phyloP scores from a whole-genome alignment of 2,797 vertebrate genomes.

The Eurystomus glaucurus region DNA sequence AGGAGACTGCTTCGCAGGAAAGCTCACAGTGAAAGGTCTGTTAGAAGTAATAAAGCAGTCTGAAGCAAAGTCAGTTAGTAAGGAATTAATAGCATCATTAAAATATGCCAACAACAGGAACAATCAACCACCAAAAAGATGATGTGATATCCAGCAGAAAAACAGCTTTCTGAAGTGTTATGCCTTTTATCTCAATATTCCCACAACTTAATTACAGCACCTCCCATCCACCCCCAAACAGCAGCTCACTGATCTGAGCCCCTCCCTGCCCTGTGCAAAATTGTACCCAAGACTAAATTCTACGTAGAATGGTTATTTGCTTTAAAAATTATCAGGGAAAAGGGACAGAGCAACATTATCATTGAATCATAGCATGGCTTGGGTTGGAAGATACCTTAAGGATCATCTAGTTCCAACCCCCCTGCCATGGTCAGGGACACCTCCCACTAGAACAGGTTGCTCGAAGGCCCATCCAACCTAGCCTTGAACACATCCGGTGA shows the following conservation, averaged over 20 bases:
- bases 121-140: accelerated
- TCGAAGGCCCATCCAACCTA: too few species aligned
- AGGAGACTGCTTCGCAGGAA: background rate
- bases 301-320: background rate
- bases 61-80: background rate
- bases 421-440: too few species aligned
- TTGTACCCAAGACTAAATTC: background rate
- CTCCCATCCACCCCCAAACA: background rate
- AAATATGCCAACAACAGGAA: background rate
- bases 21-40: background rate
- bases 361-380: too few species aligned
- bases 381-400: too few species aligned
- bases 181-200: background rate
- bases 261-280: background rate
- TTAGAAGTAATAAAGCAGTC: background rate
- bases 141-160: accelerated
- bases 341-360: background rate
- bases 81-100: background rate
- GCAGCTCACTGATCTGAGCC: background rate
- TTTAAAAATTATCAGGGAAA: background rate
- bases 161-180: background rate
- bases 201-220: background rate
- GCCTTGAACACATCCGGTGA: too few species aligned
- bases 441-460: too few species aligned
- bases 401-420: too few species aligned